Conservation (phyloP, 2,888 invertebrate species). For the Balanococcus diminutus region DNA sequence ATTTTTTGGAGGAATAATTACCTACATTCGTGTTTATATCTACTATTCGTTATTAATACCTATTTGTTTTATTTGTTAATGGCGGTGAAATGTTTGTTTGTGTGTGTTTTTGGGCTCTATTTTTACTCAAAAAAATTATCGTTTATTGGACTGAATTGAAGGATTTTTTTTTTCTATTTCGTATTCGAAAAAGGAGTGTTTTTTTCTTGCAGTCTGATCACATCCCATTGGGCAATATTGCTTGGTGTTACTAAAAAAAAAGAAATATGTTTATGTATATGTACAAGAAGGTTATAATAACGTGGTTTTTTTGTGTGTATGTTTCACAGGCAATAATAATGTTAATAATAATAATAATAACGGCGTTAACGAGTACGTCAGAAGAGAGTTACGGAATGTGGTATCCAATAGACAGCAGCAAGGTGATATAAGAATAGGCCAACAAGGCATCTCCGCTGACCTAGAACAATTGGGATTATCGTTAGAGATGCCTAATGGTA, state of each 20-base stretch:
- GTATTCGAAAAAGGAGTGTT: not conserved
- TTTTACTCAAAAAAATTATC: not conserved
- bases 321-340: constrained; percentile 45
- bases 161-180: not conserved
- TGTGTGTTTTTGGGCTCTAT: no score
- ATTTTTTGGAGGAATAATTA: no score
- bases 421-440: constrained; percentile 61
- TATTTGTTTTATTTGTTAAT: not conserved
- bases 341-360: constrained; percentile 61
- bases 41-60: not conserved
- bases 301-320: not conserved
- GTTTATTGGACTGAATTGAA: not conserved
- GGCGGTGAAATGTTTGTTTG: no score
- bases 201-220: constrained; percentile 46
- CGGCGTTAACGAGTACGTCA: constrained; percentile 79
- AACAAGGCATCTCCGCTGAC: constrained; percentile 68
- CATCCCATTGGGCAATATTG: constrained; percentile 46
- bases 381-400: constrained; percentile 87
- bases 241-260: not conserved
- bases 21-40: not conserved
- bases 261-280: not conserved
- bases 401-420: constrained; percentile 80
- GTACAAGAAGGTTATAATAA: not conserved
- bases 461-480: constrained; percentile 73
- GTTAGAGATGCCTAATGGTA: constrained; percentile 73